Conservation (phyloP, 2,113 vertebrate genomes). For the Perca fluviatilis region DNA sequence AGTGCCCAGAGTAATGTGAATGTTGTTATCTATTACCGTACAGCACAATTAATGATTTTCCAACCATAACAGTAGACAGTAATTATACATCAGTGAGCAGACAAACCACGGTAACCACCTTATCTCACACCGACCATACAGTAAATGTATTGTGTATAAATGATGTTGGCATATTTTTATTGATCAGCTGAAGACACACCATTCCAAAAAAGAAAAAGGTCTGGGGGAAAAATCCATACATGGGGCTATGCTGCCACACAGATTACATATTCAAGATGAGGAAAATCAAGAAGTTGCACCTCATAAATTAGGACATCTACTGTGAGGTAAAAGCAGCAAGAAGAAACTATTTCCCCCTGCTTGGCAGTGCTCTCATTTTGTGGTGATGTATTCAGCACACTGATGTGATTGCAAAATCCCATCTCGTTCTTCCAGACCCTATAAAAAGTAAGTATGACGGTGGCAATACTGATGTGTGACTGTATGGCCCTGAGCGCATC, state of each 20-base stretch:
- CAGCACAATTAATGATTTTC: constrained; percentile 65
- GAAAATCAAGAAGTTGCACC: constrained; percentile 27
- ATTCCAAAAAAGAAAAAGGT: constrained; percentile 27
- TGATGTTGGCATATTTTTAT: constrained; percentile 57
- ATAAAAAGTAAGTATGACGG: constrained; percentile 66
- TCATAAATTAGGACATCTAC: constrained; percentile 48
- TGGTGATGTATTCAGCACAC: constrained; percentile 70
- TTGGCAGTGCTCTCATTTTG: constrained; percentile 59
- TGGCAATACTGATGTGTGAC: constrained; percentile 65
- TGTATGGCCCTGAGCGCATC: constrained; percentile 58
- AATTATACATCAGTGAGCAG: constrained; percentile 56
- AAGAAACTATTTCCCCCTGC: constrained; percentile 34
- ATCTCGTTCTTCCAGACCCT: constrained; percentile 64
- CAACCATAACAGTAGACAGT: constrained; percentile 23
- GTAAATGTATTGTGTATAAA: constrained; percentile 43
- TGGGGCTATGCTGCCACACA: background rate
- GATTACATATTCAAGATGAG: constrained; percentile 36
- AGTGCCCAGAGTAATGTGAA: constrained; percentile 14
- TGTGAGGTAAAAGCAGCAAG: constrained; percentile 20
- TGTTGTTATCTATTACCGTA: constrained; percentile 58
- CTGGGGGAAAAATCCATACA: constrained; percentile 12
- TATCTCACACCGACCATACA: constrained; percentile 59
- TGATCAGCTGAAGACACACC: constrained; percentile 46
- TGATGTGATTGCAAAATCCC: constrained; percentile 74
- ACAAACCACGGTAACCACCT: constrained; percentile 51